These are phyloP conservation scores for Monodelphis domestica DNA, from an alignment of 2,797 vertebrate genomes.

Conservation along the genomic window DNA sequence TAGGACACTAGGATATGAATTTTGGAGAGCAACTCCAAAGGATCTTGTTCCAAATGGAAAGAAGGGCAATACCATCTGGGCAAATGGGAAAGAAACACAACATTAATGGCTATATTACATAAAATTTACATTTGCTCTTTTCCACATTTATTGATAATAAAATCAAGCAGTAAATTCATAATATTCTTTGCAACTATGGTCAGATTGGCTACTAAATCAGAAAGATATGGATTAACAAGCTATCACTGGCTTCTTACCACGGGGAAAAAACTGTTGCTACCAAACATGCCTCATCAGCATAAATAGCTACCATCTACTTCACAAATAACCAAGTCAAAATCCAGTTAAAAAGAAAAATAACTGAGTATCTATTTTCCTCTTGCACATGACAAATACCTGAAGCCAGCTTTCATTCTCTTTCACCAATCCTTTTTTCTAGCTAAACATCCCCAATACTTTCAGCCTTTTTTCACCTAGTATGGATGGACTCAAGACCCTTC, in stretches of 20 bases:
- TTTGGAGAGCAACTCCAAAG: background rate
- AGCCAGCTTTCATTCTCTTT: background rate
- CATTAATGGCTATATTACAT: background rate
- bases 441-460: background rate
- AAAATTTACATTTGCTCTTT: background rate
- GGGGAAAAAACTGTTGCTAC: constrained; percentile 13
- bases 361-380: background rate
- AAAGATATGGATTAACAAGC: constrained; percentile 16
- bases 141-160: background rate
- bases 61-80: background rate
- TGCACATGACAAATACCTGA: background rate
- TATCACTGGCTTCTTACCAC: background rate
- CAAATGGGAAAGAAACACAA: background rate
- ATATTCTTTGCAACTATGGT: background rate
- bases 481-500: background rate
- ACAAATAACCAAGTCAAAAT: constrained; percentile 38
- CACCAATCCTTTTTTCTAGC: background rate
- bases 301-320: constrained; percentile 9
- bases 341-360: constrained; percentile 30
- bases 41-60: background rate
- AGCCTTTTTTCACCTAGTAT: background rate
- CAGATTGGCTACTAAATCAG: background rate
- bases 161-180: background rate
- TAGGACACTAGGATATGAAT: no score
- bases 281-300: background rate